Percentiles rank a stretch among this genome's conserved stretches.
Conservation (phyloP, 2,113 vertebrate genomes). For the Phoenicopterus ruber region DNA sequence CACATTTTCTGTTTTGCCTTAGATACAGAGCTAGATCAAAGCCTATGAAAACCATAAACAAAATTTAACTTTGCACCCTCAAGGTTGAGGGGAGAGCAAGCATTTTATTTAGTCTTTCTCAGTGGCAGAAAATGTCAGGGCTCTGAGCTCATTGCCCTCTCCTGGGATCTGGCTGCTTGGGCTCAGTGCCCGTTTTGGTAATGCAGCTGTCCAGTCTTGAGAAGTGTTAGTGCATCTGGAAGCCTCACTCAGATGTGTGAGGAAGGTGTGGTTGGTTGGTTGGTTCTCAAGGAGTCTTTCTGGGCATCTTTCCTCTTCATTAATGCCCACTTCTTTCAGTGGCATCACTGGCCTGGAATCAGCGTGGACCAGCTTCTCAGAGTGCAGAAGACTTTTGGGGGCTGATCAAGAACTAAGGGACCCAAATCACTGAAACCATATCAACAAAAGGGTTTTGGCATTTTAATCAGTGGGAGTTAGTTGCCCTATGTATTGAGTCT, state of each 20-base stretch:
- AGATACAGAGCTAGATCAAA: neutral
- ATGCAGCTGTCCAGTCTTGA: neutral
- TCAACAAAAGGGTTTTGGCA: neutral
- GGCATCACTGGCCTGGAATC: neutral
- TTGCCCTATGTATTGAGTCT: neutral
- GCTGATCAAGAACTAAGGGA: neutral
- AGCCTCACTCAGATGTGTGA: neutral
- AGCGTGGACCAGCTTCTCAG: neutral
- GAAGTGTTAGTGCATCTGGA: neutral
- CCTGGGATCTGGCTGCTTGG: neutral
- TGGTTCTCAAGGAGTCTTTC: neutral
- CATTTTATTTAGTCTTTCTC: neutral
- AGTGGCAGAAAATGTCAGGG: neutral
- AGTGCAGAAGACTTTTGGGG: neutral
- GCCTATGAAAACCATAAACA: neutral
- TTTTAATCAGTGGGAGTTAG: neutral
- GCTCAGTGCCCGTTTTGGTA: neutral
- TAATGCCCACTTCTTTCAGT: neutral
- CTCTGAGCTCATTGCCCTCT: neutral
- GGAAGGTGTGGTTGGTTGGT: neutral
- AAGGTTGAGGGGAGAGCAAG: neutral
- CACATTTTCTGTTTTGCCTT: neutral
- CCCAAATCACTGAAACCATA: neutral
- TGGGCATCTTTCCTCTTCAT: neutral
- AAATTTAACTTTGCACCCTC: neutral